A percentile compares a stretch with the other conserved stretches of the same genome.
Evolutionary conservation across 2,113 vertebrate species (phyloP).

Genomic region (Loxodonta africana): DNA sequence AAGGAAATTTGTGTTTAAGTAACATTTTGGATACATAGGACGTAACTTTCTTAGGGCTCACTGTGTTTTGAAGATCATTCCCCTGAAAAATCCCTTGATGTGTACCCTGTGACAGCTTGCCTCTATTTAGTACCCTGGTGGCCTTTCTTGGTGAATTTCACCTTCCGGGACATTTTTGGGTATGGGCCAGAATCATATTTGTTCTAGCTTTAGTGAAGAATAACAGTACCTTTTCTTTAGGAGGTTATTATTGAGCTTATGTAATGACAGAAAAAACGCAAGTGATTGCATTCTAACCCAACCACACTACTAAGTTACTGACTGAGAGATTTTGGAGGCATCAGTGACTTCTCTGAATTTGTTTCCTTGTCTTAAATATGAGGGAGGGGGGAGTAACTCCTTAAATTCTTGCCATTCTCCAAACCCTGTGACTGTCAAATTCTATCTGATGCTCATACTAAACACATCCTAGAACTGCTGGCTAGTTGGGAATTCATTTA

Average conservation of each 20-base stretch:
- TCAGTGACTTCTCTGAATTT: conserved; percentile 33
- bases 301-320: neutral
- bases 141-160: neutral
- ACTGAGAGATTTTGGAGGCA: neutral
- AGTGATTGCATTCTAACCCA: neutral
- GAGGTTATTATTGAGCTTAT: neutral
- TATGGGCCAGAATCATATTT: neutral
- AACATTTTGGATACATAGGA: no score
- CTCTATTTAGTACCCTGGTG: neutral
- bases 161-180: neutral
- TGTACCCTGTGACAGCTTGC: conserved; percentile 23
- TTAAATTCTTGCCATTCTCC: neutral
- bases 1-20: no score
- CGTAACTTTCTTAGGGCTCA: no score
- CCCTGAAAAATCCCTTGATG: no score
- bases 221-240: neutral
- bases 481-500: no score
- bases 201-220: conserved; percentile 43
- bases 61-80: no score
- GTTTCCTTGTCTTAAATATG: conserved; percentile 29
- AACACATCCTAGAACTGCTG: no score
- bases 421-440: neutral
- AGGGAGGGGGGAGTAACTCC: neutral
- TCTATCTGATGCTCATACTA: no score
- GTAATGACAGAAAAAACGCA: neutral